Conservation (phyloP, 2,888 invertebrate genomes). For the Zygothrica quintamaculata region DNA sequence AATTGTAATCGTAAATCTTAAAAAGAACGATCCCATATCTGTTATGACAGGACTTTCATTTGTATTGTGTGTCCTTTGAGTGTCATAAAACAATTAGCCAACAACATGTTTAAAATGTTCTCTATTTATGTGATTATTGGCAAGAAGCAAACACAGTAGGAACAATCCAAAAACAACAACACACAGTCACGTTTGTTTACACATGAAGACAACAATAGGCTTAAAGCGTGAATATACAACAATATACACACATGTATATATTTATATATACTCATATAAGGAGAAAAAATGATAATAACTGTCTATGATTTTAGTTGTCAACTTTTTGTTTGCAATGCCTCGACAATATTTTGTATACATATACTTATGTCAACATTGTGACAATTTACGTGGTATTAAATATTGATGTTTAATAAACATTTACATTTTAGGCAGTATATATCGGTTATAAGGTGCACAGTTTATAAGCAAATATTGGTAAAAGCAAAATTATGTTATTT, state of each 20-base stretch:
- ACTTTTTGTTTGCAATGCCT: conserved; percentile 54
- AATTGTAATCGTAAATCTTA: conserved; percentile 49
- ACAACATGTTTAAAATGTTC: conserved; percentile 55
- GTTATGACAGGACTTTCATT: conserved; percentile 37
- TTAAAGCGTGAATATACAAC: conserved; percentile 19
- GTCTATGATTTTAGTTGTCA: conserved; percentile 47
- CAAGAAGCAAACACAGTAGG: conserved; percentile 26
- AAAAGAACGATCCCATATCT: conserved; percentile 37
- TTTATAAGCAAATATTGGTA: too few species aligned
- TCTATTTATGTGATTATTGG: conserved; percentile 45
- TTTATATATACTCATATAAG: conserved; percentile 3
- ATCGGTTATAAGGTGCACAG: too few species aligned
- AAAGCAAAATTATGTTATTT: too few species aligned
- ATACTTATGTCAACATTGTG: conserved; percentile 60
- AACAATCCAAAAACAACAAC: conserved; percentile 21
- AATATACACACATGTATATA: conserved; percentile 4
- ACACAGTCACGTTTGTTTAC: conserved; percentile 1
- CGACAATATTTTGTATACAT: conserved; percentile 43
- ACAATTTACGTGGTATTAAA: conserved; percentile 67
- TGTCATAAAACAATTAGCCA: conserved; percentile 75
- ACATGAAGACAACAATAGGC: conserved; percentile 5
- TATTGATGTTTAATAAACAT: conserved; percentile 72
- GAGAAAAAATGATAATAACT: conserved; percentile 40
- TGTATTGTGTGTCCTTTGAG: conserved; percentile 67
- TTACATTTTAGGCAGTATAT: conserved; percentile 14